A percentile compares a stretch with the other conserved stretches of the same genome.
phyloP scores from a whole-genome alignment of 1,140 invertebrate genomes.

The Helicoverpa zea region DNA sequence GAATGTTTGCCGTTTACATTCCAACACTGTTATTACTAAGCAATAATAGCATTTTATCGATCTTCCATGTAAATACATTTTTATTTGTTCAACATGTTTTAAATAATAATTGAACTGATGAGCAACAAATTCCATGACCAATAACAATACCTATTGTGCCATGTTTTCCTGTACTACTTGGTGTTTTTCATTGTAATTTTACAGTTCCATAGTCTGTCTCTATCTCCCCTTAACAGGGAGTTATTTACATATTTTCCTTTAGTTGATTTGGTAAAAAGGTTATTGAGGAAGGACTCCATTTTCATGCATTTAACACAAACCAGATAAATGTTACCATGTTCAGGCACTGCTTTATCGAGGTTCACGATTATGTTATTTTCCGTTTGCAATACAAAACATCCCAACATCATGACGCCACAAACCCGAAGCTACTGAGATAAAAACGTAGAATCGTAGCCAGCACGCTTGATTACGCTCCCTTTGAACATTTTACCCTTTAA shows the following conservation, averaged over 20 bases:
- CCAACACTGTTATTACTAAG: neutral
- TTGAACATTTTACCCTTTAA: slow-evolving; percentile 36
- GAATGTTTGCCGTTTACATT: neutral
- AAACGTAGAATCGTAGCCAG: neutral
- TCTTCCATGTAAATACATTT: neutral
- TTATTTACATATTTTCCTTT: too few relatives aligned
- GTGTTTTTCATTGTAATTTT: slow-evolving; percentile 1
- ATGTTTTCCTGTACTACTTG: slow-evolving; percentile 1
- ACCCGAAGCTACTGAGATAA: neutral
- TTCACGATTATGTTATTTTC: neutral
- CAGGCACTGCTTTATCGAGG: neutral
- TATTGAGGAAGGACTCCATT: too few relatives aligned
- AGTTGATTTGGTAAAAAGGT: too few relatives aligned
- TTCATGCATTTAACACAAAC: too few relatives aligned
- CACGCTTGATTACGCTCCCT: slow-evolving; percentile 29
- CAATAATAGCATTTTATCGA: neutral
- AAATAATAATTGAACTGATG: neutral
- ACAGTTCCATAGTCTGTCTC: too few relatives aligned
- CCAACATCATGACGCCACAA: neutral
- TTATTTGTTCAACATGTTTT: neutral
- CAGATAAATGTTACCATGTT: neutral
- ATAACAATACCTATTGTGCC: neutral
- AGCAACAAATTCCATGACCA: slow-evolving; percentile 8
- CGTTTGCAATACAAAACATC: slow-evolving; percentile 12
- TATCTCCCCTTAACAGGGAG: too few relatives aligned